phyloP scores from a whole-genome alignment of 2,888 invertebrate genomes.

The Drosophila pseudotalamancana region DNA sequence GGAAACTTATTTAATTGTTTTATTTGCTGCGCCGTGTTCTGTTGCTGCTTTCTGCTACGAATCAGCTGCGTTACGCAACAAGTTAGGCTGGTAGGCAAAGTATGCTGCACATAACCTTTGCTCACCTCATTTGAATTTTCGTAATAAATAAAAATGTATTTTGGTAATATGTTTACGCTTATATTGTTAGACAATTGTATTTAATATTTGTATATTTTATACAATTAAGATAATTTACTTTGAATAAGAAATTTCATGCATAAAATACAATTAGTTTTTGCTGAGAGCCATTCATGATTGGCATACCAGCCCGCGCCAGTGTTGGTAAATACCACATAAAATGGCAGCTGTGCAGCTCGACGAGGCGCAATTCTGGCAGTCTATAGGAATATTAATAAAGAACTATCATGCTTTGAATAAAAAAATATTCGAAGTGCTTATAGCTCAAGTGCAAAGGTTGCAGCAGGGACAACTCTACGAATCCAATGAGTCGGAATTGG shows the following conservation, averaged over 20 bases:
- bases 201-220: no score
- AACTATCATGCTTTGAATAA: conserved; percentile 91
- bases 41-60: conserved; percentile 12
- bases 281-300: neutral
- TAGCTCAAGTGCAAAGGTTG: conserved; percentile 54
- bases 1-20: conserved; percentile 1
- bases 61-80: conserved; percentile 59
- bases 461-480: conserved; percentile 48
- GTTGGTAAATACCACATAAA: conserved; percentile 31
- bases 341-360: conserved; percentile 33
- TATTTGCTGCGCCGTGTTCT: conserved; percentile 20
- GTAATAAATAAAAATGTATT: neutral
- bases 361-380: conserved; percentile 87
- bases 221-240: no score
- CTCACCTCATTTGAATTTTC: neutral
- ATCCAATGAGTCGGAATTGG: conserved; percentile 40
- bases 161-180: no score
- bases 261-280: no score
- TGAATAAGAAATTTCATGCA: no score
- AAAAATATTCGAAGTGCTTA: conserved; percentile 86
- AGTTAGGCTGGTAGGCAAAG: conserved; percentile 17
- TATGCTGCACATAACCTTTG: conserved; percentile 29
- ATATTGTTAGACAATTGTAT: no score
- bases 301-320: conserved; percentile 25
- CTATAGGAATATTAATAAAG: conserved; percentile 87